Base-by-base conservation (phyloP, 2,797 vertebrate species). In the Eulemur mongoz region DNA sequence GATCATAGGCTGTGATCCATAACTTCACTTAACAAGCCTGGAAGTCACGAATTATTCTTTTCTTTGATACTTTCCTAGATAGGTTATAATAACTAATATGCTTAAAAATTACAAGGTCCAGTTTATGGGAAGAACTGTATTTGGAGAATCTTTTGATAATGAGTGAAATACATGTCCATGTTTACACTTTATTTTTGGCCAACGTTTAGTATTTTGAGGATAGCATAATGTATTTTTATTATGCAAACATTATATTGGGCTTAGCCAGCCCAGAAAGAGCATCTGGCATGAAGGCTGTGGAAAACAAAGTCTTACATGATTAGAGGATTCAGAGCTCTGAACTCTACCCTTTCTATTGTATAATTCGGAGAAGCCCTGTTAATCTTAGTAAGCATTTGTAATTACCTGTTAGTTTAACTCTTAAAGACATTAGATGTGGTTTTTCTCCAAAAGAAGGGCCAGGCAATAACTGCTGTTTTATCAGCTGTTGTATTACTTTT, bases 361-460 rank as follows among this genome's bases (percentile, higher is more conserved):
- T 27, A n/a, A 82, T 61, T 92, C 70, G 61, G 25, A 94, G 54
- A 95, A 86, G 10, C 13, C 27, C 48, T n/a, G 0, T 22, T 96
- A 43, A 76, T 67, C 32, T 84, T 57, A 52, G n/a, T 57, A 57
- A 73, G 38, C 32, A 70, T 76, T 88, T 85, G 57, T 93, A 95
- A 65, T 61, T 73, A 63, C 73, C 57, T 81, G 10, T 81, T 93
- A 54, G 14, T 83, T 95, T 90, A 89, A 84, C 35, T 89, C 23
- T 88, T 79, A 80, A 93, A 89, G 35, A 89, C 78, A n/a, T 59
- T 85, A 89, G 89, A 50, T 92, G 38, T 30, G 17, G 63, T 65
- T 67, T 65, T 73, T 61, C 50, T 90, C 96, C n/a, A 86, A 84
- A 96, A 54, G 0, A 20, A 25, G 30, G 91, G 23, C 14, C 45